Evolutionary conservation across 2,888 invertebrate genomes (phyloP).

Genomic region (Drosophila greeni): DNA sequence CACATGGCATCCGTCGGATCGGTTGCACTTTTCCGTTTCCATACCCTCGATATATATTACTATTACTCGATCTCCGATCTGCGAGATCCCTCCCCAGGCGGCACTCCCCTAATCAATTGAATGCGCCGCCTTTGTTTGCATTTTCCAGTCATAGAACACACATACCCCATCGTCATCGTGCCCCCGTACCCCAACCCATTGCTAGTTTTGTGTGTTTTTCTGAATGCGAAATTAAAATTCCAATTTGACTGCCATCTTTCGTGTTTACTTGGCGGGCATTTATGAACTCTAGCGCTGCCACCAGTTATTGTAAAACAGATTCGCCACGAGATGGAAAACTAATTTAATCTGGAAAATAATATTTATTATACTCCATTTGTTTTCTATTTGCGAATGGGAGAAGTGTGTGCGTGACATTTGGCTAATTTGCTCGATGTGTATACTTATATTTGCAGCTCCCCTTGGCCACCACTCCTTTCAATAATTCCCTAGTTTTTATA

Average conservation of each 20-base stretch:
- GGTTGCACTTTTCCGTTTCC: constrained; percentile 25
- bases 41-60: constrained; percentile 28
- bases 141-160: constrained; percentile 22
- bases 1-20: constrained; percentile 35
- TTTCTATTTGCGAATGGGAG: constrained; percentile 17
- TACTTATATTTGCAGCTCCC: constrained; percentile 4
- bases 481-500: constrained; percentile 24
- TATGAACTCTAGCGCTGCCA: constrained; percentile 18
- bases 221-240: constrained; percentile 71
- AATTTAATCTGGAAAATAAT: constrained; percentile 37
- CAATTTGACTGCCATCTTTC: constrained; percentile 52
- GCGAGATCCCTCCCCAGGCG: constrained; percentile 14
- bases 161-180: neutral
- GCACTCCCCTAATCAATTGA: constrained; percentile 53
- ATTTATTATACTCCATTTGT: constrained; percentile 46
- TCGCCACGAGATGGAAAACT: constrained; percentile 27
- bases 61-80: constrained; percentile 45
- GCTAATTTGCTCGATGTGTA: constrained; percentile 45
- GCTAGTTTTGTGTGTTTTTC: constrained; percentile 45
- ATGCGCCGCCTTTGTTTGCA: constrained; percentile 68
- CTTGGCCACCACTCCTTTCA: constrained; percentile 21
- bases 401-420: constrained; percentile 63
- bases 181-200: constrained; percentile 12
- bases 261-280: constrained; percentile 53
- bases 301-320: constrained; percentile 31